Conservation (phyloP, 2,888 invertebrate species). For the Limnephilus rhombicus region DNA sequence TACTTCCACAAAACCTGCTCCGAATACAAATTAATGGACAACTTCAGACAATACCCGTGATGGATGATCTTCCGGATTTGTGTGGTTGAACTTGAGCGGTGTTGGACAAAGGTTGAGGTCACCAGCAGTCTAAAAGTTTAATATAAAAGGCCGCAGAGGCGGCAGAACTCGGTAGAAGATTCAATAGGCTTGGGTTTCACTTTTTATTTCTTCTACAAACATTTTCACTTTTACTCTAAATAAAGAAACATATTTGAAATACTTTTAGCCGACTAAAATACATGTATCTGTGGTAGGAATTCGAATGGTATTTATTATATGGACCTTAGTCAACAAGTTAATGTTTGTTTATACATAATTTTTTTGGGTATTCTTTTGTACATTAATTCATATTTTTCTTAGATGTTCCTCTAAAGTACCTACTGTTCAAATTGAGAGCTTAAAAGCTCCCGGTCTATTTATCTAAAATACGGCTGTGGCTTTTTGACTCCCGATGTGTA, state of each 20-base stretch:
- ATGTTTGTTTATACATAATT: not conserved
- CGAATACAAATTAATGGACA: slow-evolving; percentile 14
- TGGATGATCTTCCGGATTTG: not conserved
- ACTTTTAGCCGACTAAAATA: not conserved
- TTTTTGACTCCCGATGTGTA: too few species aligned
- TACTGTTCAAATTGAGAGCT: too few species aligned
- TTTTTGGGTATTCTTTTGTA: not conserved
- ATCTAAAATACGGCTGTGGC: too few species aligned
- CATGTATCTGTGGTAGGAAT: not conserved
- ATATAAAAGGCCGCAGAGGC: not conserved
- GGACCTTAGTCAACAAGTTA: not conserved
- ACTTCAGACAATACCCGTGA: not conserved
- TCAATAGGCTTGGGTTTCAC: not conserved
- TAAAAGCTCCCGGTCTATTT: too few species aligned
- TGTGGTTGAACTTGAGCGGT: not conserved
- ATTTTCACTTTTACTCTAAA: not conserved
- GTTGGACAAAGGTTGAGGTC: not conserved
- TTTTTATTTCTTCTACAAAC: not conserved
- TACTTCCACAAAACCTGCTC: slow-evolving; percentile 23
- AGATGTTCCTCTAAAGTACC: too few species aligned
- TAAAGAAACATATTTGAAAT: not conserved
- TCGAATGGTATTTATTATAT: not conserved
- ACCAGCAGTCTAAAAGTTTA: not conserved
- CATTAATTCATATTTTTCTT: not conserved
- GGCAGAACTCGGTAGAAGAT: not conserved